phyloP scores from a whole-genome alignment of 2,888 invertebrate genomes.

The Zygogramma bicolorata region DNA sequence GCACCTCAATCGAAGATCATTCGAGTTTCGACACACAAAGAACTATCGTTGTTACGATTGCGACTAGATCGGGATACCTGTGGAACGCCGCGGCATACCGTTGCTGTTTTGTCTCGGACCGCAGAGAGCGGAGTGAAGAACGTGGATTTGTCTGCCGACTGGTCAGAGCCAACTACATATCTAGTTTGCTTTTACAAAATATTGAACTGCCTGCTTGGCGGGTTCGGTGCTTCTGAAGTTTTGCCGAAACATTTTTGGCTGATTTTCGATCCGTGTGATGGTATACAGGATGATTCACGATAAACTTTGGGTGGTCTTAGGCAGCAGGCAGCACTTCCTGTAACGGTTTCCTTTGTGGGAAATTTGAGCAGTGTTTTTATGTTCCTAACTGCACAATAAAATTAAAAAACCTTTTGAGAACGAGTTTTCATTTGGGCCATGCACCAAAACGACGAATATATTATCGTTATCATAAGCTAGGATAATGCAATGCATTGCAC shows the following conservation, averaged over 20 bases:
- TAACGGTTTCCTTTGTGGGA: too few relatives aligned
- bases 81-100: slow-evolving; percentile 11
- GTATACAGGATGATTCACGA: background rate
- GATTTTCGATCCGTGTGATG: background rate
- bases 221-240: background rate
- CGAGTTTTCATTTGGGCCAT: too few relatives aligned
- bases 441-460: too few relatives aligned
- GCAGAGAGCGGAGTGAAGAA: slow-evolving; percentile 22
- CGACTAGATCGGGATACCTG: slow-evolving; percentile 22
- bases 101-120: slow-evolving; percentile 29
- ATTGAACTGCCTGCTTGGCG: background rate
- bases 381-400: too few relatives aligned
- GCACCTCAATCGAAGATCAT: slow-evolving; percentile 8
- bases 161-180: slow-evolving; percentile 26
- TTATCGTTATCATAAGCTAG: too few relatives aligned
- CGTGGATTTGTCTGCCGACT: slow-evolving; percentile 29
- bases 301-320: background rate
- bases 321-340: too few relatives aligned
- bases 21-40: slow-evolving; percentile 17
- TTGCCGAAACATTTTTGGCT: background rate
- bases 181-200: background rate
- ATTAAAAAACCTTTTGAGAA: too few relatives aligned
- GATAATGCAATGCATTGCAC: too few relatives aligned
- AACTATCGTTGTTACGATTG: slow-evolving; percentile 23
- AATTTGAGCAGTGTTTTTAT: too few relatives aligned